Evolutionary conservation across 1,140 invertebrate genomes (phyloP), one percentile per base, ranked within the genome.

Genomic region (Agrilus planipennis): DNA sequence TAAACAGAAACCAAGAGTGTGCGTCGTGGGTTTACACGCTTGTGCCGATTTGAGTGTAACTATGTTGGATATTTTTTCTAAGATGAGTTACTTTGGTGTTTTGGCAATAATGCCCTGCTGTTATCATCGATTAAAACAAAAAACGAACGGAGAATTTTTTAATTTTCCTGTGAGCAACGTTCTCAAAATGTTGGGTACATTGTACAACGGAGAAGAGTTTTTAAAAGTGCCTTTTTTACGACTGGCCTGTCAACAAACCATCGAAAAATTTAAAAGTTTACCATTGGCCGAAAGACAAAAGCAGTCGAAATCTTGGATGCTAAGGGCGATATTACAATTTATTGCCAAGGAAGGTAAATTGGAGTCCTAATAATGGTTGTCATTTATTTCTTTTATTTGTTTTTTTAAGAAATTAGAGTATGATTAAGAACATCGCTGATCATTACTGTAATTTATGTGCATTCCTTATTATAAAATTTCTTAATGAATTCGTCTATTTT

Each of bases 41-140:
- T 92, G 88, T 61, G 87, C 81, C 1, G 84, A 89, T 63, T 70
- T 92, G 18, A 79, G 81, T 37, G 67, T 84, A 9, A 72, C 73
- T 16, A 74, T 82, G 15, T 70, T 86, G 10, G 70, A 76, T 54
- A 62, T 88, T 49, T 90, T 85, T 65, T 49, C 73, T 11, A 62
- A 72, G 47, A 73, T 80, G 61, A 53, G 67, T 17, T 51, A 63
- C 19, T 75, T 75, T 3, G 65, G 65, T 34, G 60, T 70, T 14
- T 50, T 89, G 10, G 70, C 80, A 28, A 71, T 89, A 23, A 77
- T 89, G 60, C 79, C 84, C 4, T 92, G 88, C 54, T 92, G 88
- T 51, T 91, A 91, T 54, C 87, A 90, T 61, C 37, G 57, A 38
- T 41, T 60, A 34, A 35, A 52, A 38, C 16, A 44, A 4, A 38